These are phyloP conservation scores for Thomomys bottae DNA, from an alignment of 2,113 vertebrate species.

Conservation along the genomic window DNA sequence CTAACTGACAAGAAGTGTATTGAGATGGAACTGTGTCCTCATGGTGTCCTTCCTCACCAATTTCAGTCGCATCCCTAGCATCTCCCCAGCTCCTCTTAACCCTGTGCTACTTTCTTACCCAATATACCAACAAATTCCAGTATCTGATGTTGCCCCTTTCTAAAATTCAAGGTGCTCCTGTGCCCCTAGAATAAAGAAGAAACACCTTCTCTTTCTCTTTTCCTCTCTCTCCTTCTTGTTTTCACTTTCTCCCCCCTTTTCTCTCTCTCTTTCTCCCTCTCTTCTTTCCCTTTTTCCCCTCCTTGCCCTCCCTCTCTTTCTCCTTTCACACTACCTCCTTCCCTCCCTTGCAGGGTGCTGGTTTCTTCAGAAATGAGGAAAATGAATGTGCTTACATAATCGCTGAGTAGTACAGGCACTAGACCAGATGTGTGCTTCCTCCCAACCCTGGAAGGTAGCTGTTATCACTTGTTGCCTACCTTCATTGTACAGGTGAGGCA, in stretches of 20 bases:
- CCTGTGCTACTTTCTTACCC: not conserved
- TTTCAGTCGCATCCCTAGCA: not conserved
- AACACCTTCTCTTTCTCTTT: no score
- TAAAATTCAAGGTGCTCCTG: not conserved
- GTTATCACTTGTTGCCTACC: not conserved
- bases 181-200: no score
- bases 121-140: accelerated
- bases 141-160: accelerated
- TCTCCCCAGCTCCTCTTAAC: not conserved
- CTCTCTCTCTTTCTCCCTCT: no score
- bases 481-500: not conserved
- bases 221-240: no score
- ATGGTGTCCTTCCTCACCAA: not conserved
- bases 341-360: accelerated
- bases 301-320: no score
- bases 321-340: no score
- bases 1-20: not conserved
- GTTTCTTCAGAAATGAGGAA: not conserved
- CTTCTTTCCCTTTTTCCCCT: no score
- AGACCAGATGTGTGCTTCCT: no score
- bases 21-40: not conserved
- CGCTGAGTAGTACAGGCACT: not conserved
- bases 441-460: not conserved
- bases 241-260: no score
- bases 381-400: accelerated